These are phyloP conservation scores for Eubasilissa regina DNA, from an alignment of 1,140 invertebrate genomes.

Conservation along the genomic window DNA sequence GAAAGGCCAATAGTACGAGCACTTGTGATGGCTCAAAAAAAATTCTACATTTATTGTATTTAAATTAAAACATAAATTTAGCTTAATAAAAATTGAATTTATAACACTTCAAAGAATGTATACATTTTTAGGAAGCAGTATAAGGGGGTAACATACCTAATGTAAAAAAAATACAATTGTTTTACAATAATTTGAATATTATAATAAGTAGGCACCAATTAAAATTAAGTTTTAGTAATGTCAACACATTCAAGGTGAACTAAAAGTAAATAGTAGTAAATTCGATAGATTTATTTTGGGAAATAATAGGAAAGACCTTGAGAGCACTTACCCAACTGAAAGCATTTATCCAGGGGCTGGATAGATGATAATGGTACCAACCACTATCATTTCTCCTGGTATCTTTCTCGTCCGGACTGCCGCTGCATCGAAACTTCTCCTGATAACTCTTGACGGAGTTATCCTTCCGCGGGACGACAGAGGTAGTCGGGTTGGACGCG, in stretches of 20 bases:
- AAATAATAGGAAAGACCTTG: conserved; percentile 26
- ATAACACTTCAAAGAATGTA: too few relatives aligned
- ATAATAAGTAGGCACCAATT: too few relatives aligned
- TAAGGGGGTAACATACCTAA: too few relatives aligned
- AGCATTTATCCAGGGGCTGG: conserved; percentile 69
- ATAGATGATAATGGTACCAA: conserved; percentile 68
- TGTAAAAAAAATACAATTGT: too few relatives aligned
- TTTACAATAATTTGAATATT: too few relatives aligned
- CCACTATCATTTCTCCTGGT: conserved; percentile 65
- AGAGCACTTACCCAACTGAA: conserved; percentile 68
- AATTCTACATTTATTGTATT: too few relatives aligned
- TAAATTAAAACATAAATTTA: too few relatives aligned
- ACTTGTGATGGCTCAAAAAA: too few relatives aligned
- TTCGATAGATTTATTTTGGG: conserved; percentile 3
- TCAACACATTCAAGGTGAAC: neutral
- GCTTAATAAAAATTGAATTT: too few relatives aligned
- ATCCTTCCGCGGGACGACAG: conserved; percentile 43
- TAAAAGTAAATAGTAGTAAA: conserved; percentile 6
- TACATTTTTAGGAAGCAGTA: too few relatives aligned
- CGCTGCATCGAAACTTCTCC: conserved; percentile 59
- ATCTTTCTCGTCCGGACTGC: conserved; percentile 62
- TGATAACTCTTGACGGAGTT: conserved; percentile 26
- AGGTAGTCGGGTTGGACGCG: conserved; percentile 54
- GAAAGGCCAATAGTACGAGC: too few relatives aligned
- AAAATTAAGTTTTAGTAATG: too few relatives aligned